phyloP scores from a whole-genome alignment of 2,113 vertebrate genomes.

The Oriolus oriolus region DNA sequence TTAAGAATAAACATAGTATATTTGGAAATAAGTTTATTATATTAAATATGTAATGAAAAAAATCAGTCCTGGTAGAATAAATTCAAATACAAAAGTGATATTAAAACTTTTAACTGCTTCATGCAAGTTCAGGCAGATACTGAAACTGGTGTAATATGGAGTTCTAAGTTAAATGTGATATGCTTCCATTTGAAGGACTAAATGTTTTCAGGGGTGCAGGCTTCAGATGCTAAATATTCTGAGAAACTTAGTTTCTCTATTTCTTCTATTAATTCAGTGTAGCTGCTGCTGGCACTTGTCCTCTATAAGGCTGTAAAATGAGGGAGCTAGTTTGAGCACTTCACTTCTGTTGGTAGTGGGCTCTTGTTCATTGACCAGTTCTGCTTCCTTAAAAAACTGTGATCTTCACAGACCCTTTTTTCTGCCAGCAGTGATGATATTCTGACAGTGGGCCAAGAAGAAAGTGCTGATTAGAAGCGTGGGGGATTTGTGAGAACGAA shows the following conservation, averaged over 20 bases:
- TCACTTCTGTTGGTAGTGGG: background rate
- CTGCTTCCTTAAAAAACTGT: background rate
- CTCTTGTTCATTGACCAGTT: background rate
- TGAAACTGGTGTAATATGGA: background rate
- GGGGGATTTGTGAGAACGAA: background rate
- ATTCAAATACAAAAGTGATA: background rate
- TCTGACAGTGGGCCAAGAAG: background rate
- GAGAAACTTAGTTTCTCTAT: background rate
- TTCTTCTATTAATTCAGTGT: background rate
- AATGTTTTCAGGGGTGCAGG: background rate
- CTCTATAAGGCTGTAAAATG: background rate
- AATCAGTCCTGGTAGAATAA: background rate
- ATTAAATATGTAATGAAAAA: background rate
- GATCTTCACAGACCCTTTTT: background rate
- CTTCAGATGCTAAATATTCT: background rate
- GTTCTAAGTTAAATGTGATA: background rate
- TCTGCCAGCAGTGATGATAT: background rate
- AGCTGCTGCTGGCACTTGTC: background rate
- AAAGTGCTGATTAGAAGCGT: background rate
- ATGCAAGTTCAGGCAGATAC: background rate
- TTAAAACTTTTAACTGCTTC: background rate
- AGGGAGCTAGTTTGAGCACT: background rate
- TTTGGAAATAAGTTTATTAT: background rate
- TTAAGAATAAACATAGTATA: background rate
- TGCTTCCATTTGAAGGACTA: background rate